Conservation (phyloP, 2,888 invertebrate species). For the Sisyra nigra region DNA sequence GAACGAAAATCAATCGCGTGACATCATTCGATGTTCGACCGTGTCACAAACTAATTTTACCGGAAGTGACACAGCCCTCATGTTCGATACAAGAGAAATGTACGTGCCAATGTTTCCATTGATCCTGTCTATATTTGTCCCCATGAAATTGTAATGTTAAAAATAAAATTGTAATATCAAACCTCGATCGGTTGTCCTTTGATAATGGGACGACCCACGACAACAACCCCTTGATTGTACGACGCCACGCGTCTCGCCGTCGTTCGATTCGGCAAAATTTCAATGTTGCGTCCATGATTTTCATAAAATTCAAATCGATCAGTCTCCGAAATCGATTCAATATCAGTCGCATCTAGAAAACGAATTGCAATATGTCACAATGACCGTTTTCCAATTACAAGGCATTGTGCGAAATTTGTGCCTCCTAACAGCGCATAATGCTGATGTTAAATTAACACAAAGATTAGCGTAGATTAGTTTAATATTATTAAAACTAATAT, state of each 20-base stretch:
- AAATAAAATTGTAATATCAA: slow-evolving; percentile 16
- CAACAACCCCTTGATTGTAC: slow-evolving; percentile 69
- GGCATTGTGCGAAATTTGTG: too few species aligned
- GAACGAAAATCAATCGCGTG: background rate
- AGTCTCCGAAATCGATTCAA: slow-evolving; percentile 32
- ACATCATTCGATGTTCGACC: too few species aligned
- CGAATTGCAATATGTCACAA: slow-evolving; percentile 25
- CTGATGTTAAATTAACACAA: too few species aligned
- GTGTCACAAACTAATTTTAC: too few species aligned
- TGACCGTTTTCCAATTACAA: background rate
- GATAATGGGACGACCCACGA: slow-evolving; percentile 38
- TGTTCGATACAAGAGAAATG: too few species aligned
- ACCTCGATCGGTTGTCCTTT: slow-evolving; percentile 56
- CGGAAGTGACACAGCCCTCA: too few species aligned
- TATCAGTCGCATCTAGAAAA: slow-evolving; percentile 24
- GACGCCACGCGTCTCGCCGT: slow-evolving; percentile 61
- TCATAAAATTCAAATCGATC: slow-evolving; percentile 54
- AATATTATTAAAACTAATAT: too few species aligned
- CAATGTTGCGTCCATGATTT: slow-evolving; percentile 70
- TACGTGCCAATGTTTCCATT: too few species aligned
- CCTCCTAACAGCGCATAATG: too few species aligned
- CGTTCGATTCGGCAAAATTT: slow-evolving; percentile 43
- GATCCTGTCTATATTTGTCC: too few species aligned
- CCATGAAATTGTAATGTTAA: too few species aligned
- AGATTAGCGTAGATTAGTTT: too few species aligned